Conservation (phyloP, 1,140 invertebrate species). For the Heliconius congener region DNA sequence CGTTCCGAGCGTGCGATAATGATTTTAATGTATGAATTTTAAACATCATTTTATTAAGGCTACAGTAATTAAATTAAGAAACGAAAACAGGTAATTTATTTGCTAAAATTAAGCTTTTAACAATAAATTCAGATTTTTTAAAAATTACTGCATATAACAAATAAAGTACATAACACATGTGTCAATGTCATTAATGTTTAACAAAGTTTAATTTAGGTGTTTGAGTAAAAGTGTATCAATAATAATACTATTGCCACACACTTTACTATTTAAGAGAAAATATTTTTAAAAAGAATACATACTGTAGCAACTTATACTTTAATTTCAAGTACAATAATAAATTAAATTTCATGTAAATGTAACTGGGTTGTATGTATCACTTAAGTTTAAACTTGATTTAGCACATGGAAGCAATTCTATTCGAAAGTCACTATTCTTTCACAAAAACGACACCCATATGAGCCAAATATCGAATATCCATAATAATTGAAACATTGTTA, state of each 20-base stretch:
- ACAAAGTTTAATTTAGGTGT: neutral
- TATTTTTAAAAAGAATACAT: too few species aligned
- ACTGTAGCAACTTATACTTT: too few species aligned
- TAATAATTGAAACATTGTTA: neutral
- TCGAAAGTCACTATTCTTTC: neutral
- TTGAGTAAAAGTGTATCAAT: slow-evolving; percentile 15
- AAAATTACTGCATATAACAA: neutral
- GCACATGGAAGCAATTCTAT: slow-evolving; percentile 13
- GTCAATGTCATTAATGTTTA: neutral
- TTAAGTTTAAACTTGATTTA: slow-evolving; percentile 5
- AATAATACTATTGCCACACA: slow-evolving; percentile 19
- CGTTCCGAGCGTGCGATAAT: too few species aligned
- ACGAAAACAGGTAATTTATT: neutral
- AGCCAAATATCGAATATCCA: neutral
- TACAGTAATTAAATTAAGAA: neutral
- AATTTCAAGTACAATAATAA: slow-evolving; percentile 17
- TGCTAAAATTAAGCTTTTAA: neutral
- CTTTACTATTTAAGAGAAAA: neutral
- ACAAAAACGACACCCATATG: neutral
- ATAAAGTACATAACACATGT: neutral
- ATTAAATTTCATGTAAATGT: slow-evolving; percentile 28
- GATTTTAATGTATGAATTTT: neutral
- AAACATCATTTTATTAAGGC: neutral
- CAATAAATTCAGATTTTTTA: neutral
- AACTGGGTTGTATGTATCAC: slow-evolving; percentile 17